Conservation (phyloP, 2,888 invertebrate species). For the Tupiocoris notatus region DNA sequence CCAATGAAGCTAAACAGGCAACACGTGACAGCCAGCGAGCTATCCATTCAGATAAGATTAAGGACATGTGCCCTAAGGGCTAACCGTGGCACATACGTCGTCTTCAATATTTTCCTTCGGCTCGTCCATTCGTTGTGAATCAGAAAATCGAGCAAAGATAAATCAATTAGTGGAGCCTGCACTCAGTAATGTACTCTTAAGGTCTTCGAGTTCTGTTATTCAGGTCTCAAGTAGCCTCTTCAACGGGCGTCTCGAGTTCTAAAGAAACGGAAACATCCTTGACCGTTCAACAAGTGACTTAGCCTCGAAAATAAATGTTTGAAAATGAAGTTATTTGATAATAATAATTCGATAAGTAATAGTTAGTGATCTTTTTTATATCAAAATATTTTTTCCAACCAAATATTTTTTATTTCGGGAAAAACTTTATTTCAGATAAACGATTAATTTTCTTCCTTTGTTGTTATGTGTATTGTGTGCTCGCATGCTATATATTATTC, state of each 20-base stretch:
- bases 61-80: constrained; percentile 25
- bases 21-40: constrained; percentile 23
- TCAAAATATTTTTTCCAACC: no score
- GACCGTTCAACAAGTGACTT: no score
- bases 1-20: neutral
- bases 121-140: neutral
- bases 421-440: no score
- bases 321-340: no score
- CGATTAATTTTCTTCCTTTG: no score
- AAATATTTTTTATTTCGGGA: no score
- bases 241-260: neutral
- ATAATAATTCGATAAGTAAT: no score
- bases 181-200: neutral
- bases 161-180: neutral
- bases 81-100: neutral
- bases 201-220: neutral
- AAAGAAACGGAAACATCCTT: neutral
- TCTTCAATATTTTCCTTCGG: neutral
- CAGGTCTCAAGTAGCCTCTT: neutral
- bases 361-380: no score
- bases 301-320: no score
- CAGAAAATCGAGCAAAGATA: neutral
- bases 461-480: no score
- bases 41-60: constrained; percentile 12
- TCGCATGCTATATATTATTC: no score